Evolutionary conservation across 2,797 vertebrate species (phyloP).

Genomic region (Gadopsis bispinosus): DNA sequence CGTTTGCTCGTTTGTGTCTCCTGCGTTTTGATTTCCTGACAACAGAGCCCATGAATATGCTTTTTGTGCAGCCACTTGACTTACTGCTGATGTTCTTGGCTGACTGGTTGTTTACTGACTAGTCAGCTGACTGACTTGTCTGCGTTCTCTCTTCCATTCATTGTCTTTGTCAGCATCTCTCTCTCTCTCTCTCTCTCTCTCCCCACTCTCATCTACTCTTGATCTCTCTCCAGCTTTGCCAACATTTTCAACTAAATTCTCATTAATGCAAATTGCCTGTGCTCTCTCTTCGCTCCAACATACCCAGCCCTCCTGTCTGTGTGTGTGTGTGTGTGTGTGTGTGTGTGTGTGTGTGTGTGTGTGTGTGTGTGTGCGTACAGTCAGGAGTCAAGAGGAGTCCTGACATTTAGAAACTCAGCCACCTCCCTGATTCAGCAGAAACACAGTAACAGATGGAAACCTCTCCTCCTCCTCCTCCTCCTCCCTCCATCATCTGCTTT

Average conservation of each 20-base stretch:
- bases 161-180: slow-evolving; percentile 30
- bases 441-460: slow-evolving; percentile 35
- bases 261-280: slow-evolving; percentile 55
- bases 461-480: slow-evolving; percentile 4
- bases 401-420: slow-evolving; percentile 52
- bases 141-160: not conserved
- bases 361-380: not conserved
- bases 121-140: slow-evolving; percentile 18
- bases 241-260: slow-evolving; percentile 43
- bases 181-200: not conserved
- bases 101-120: slow-evolving; percentile 27
- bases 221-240: slow-evolving; percentile 22
- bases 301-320: not conserved
- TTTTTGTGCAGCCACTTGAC: slow-evolving; percentile 5
- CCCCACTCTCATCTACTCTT: not conserved
- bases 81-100: slow-evolving; percentile 18
- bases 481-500: not conserved
- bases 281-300: slow-evolving; percentile 18
- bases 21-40: slow-evolving; percentile 33
- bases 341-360: slow-evolving; percentile 20
- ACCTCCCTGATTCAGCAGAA: slow-evolving; percentile 65
- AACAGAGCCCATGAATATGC: slow-evolving; percentile 42
- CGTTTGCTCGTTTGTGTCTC: slow-evolving; percentile 30
- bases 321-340: not conserved
- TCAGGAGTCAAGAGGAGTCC: slow-evolving; percentile 43